Evolutionary conservation across 2,113 vertebrate species (phyloP), one percentile per base, ranked within the genome.

Genomic region (Phrynosoma blainvillii): DNA sequence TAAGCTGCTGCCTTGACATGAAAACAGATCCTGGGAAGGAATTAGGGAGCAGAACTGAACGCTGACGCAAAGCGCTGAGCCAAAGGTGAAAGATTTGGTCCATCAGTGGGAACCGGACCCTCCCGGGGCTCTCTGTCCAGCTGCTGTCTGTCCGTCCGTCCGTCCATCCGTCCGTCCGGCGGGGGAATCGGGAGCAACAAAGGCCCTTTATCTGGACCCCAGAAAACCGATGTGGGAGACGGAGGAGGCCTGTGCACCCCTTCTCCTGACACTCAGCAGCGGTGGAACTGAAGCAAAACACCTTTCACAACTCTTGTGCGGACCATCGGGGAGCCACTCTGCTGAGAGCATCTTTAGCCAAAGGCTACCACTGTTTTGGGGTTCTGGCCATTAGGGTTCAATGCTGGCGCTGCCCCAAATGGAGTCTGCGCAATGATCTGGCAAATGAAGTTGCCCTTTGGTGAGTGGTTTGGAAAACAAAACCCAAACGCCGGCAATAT

Each of bases 1-100:
- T 14, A 94, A 89, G 86, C 88, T 90, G 30, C 87, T 86, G 91
- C 88, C 92, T 89, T 93, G 90, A 87, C 86, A 86, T 76, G 89
- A 87, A 85, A 92, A 42, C 89, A 89, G 90, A 8, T 89, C 89
- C 86, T 0, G 0, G 71, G 92, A 89, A 82, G 92, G 85, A 85
- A 88, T n/a, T 42, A 25, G 84, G 85, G 84, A 93, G 74, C 84
- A 40, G 71, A 78, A 77, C 87, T 90, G 88, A 93, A 92, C 86
- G 91, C 87, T 80, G 90, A 0, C 78, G 87, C 71, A 77, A 84
- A 92, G 23, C 84, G 78, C 0, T 0, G 54, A 4, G 70, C 62
- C 68, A 30, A 78, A 62, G 83, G 52, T 30, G 56, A 82, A 90
- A 89, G 79, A 87, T 16, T 89, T 88, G 92, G 87, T 84, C 65